Conservation (phyloP, 2,113 vertebrate species). For the Etheostoma spectabile region DNA sequence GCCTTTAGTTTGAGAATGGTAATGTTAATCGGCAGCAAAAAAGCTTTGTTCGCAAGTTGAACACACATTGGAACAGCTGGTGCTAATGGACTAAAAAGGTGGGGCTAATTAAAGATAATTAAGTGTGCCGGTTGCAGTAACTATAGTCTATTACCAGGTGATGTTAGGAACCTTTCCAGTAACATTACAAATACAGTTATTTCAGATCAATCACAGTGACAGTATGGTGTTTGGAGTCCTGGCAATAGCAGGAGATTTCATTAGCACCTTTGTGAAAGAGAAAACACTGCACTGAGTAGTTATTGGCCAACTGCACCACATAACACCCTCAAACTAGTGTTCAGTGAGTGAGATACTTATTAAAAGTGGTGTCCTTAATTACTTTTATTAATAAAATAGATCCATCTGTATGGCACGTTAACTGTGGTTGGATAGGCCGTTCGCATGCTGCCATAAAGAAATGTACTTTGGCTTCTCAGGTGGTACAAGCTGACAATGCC, state of each 20-base stretch:
- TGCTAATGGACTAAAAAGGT: conserved; percentile 48
- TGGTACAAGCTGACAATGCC: background rate
- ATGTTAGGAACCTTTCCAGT: conserved; percentile 31
- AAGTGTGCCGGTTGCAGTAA: conserved; percentile 27
- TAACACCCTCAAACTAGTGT: background rate
- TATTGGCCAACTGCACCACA: conserved; percentile 1
- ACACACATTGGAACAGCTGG: conserved; percentile 35
- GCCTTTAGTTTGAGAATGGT: conserved; percentile 25
- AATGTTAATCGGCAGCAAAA: conserved; percentile 27
- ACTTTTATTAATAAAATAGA: conserved; percentile 24
- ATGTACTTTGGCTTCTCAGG: conserved; percentile 24
- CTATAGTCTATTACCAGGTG: conserved; percentile 28
- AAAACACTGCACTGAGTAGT: conserved; percentile 8
- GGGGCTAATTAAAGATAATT: conserved; percentile 50
- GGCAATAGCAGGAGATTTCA: conserved; percentile 24
- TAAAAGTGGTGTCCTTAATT: conserved; percentile 1
- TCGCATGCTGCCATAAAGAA: background rate
- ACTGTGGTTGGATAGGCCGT: background rate
- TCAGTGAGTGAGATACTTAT: background rate
- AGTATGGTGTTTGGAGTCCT: conserved; percentile 6
- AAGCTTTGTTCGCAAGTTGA: conserved; percentile 28
- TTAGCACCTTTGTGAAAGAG: conserved; percentile 27
- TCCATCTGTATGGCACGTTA: conserved; percentile 1
- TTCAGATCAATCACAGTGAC: conserved; percentile 23
- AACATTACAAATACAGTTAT: conserved; percentile 22